These are phyloP conservation scores for Polypedilum pembai DNA, from an alignment of 1,140 invertebrate genomes.

Conservation along the genomic window DNA sequence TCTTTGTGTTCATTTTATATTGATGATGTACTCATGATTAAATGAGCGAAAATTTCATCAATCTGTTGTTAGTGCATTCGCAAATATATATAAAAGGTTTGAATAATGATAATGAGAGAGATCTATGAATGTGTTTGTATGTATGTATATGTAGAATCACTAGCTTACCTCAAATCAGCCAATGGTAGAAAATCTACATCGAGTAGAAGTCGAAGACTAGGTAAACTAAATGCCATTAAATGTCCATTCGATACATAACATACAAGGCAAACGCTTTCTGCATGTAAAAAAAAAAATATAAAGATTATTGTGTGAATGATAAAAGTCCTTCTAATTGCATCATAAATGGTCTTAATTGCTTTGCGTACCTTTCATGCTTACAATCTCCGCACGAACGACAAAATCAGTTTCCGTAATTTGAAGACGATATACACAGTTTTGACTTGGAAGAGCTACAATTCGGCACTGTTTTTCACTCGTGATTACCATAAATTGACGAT, in stretches of 20 bases:
- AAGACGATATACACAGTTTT: conserved; percentile 81
- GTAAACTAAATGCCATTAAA: conserved; percentile 84
- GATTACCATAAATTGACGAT: conserved; percentile 87
- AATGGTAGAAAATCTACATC: conserved; percentile 91
- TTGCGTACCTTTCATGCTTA: conserved; percentile 75
- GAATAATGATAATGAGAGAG: no score
- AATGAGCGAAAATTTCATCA: no score
- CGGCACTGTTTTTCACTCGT: conserved; percentile 92
- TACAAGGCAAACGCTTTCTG: conserved; percentile 89
- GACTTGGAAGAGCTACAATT: conserved; percentile 87
- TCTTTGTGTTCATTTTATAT: no score
- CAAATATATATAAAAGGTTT: no score
- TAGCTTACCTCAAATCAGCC: conserved; percentile 81
- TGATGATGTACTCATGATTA: no score
- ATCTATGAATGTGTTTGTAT: no score
- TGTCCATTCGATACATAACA: conserved; percentile 92
- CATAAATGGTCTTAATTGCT: conserved; percentile 31
- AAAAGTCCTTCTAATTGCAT: conserved; percentile 21
- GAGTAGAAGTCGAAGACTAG: conserved; percentile 81
- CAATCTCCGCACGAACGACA: conserved; percentile 89
- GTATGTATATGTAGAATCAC: no score
- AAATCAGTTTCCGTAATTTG: conserved; percentile 81
- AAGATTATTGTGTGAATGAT: not conserved
- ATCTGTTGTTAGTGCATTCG: no score
- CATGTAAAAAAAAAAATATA: conserved; percentile 37